A percentile compares a stretch with the other conserved stretches of the same genome.
Evolutionary conservation across 2,797 vertebrate genomes (phyloP).

Genomic region (Darevskia mixta): DNA sequence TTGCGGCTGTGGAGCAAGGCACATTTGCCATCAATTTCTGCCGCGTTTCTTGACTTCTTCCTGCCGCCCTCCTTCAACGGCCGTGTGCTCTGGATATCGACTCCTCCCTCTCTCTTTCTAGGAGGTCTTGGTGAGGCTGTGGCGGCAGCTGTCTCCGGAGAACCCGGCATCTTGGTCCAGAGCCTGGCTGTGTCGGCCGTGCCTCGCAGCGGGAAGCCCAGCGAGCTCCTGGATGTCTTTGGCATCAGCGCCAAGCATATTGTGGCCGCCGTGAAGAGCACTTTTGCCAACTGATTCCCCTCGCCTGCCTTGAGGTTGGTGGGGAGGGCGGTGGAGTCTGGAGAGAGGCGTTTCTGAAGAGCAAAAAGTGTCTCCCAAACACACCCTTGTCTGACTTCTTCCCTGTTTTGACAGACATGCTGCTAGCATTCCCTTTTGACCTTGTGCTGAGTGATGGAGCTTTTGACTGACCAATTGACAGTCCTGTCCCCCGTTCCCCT

Average conservation of each 20-base stretch:
- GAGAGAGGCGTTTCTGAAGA: background rate
- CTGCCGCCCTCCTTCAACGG: too few relatives aligned
- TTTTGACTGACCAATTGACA: background rate
- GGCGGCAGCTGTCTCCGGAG: conserved; percentile 80
- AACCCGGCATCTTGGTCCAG: conserved; percentile 80
- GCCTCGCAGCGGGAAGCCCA: conserved; percentile 81
- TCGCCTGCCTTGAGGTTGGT: too few relatives aligned
- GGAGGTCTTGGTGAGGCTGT: conserved; percentile 89
- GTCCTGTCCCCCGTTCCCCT: background rate
- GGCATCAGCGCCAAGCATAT: conserved; percentile 85
- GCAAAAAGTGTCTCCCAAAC: background rate
- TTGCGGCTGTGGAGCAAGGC: background rate
- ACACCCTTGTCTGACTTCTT: background rate
- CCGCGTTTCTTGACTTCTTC: too few relatives aligned
- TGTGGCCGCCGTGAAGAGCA: conserved; percentile 78
- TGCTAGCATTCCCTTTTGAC: conserved; percentile 1
- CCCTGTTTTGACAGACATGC: background rate
- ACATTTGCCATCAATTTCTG: background rate
- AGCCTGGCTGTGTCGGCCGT: conserved; percentile 82
- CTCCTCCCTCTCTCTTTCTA: conserved; percentile 56
- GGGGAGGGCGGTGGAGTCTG: background rate
- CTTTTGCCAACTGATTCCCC: conserved; percentile 79
- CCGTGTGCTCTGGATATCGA: background rate
- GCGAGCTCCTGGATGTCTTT: conserved; percentile 82
- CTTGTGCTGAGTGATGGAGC: background rate